phyloP scores from a whole-genome alignment of 2,888 invertebrate species.

The Ophraella communa region DNA sequence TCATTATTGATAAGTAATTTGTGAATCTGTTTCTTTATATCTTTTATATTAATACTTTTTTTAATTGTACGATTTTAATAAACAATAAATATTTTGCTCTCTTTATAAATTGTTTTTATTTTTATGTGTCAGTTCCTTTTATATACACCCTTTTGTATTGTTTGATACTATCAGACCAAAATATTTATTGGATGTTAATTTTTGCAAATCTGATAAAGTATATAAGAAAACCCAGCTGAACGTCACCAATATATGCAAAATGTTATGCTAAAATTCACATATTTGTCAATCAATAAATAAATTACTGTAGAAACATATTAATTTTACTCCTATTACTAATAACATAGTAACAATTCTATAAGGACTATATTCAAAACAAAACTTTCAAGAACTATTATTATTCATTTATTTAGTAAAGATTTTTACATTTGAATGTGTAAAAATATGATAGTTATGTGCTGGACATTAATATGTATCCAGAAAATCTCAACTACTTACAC shows the following conservation, averaged over 20 bases:
- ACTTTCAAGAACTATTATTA: too few species aligned
- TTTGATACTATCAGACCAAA: conserved; percentile 43
- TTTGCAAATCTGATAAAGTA: background rate
- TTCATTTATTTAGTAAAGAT: too few species aligned
- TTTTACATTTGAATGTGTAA: too few species aligned
- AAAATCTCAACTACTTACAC: too few species aligned
- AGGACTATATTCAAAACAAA: too few species aligned
- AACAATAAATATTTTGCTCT: conserved; percentile 62
- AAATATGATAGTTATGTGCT: too few species aligned
- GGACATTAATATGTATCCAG: too few species aligned
- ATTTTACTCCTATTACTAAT: too few species aligned
- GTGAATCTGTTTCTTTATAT: conserved; percentile 29
- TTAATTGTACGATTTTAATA: conserved; percentile 49
- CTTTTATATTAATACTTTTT: conserved; percentile 25
- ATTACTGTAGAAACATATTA: too few species aligned
- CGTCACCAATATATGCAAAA: background rate
- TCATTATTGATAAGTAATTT: conserved; percentile 27
- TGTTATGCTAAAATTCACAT: too few species aligned
- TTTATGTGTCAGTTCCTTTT: conserved; percentile 33
- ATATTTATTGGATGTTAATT: conserved; percentile 55
- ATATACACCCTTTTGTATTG: conserved; percentile 32
- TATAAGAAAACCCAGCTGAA: background rate
- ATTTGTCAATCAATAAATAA: too few species aligned
- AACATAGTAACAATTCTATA: too few species aligned
- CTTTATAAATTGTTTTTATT: conserved; percentile 46